These are phyloP conservation scores for Tor tambroides DNA, from an alignment of 2,113 vertebrate species.

Conservation along the genomic window DNA sequence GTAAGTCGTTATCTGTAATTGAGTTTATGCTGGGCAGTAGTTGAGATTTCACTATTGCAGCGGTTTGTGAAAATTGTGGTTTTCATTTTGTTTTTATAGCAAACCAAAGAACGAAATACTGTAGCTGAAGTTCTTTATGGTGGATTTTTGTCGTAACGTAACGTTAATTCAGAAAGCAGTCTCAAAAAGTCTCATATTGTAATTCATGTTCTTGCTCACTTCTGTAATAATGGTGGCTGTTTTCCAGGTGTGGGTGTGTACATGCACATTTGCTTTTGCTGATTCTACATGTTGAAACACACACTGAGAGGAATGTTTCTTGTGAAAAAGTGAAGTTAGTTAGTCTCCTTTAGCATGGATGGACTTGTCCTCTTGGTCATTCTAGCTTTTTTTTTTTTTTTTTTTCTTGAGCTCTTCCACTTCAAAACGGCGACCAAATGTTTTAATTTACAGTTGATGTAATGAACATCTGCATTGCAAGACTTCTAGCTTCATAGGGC, in stretches of 20 bases:
- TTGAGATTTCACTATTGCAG: neutral
- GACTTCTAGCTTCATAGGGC: neutral
- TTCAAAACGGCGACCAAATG: too few relatives aligned
- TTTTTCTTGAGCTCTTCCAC: neutral
- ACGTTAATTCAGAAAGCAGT: neutral
- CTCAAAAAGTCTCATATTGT: neutral
- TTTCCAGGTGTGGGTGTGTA: constrained; percentile 48
- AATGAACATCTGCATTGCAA: neutral
- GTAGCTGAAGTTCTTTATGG: neutral
- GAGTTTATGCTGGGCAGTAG: neutral
- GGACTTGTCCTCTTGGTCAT: neutral
- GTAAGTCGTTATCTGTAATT: neutral
- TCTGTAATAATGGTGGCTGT: neutral
- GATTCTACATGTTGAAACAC: constrained; percentile 55
- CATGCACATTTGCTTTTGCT: constrained; percentile 25
- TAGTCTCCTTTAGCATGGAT: neutral
- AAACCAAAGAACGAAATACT: neutral
- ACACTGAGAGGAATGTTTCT: constrained; percentile 48
- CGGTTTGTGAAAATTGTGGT: neutral
- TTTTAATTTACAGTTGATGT: too few relatives aligned
- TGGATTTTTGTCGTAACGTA: neutral
- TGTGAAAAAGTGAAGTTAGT: neutral
- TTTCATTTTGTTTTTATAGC: neutral
- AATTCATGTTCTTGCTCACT: neutral
- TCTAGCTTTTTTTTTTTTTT: accelerated